Evolutionary conservation across 2,888 invertebrate genomes (phyloP).

Genomic region (Euphydryas editha): DNA sequence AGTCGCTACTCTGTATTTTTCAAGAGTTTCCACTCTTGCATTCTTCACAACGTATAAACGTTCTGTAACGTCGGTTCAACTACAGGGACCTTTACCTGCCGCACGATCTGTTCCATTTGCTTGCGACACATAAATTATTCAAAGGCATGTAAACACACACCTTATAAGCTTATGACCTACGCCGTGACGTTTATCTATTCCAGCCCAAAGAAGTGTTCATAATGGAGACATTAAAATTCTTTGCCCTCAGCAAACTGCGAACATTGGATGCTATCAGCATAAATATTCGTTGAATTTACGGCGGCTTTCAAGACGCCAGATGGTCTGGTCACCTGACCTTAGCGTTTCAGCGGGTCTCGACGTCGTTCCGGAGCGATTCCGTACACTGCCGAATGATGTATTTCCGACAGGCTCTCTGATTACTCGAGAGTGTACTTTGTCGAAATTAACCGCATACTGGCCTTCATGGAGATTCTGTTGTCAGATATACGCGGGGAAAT

Average conservation of each 20-base stretch:
- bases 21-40: not conserved
- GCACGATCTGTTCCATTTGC: conserved; percentile 43
- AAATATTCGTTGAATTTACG: conserved; percentile 45
- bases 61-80: not conserved
- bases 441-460: conserved; percentile 13
- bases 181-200: conserved; percentile 47
- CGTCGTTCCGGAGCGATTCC: not conserved
- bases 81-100: conserved; percentile 33
- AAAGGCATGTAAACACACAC: conserved; percentile 46
- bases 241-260: conserved; percentile 52
- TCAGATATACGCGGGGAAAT: conserved; percentile 15
- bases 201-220: conserved; percentile 51
- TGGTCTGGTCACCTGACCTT: conserved; percentile 52
- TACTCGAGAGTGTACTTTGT: not conserved
- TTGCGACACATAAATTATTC: conserved; percentile 47
- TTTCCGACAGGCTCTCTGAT: not conserved
- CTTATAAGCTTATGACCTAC: conserved; percentile 47
- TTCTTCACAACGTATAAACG: conserved; percentile 3
- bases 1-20: not conserved
- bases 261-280: conserved; percentile 35
- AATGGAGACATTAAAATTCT: conserved; percentile 72
- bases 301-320: conserved; percentile 58
- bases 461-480: conserved; percentile 3
- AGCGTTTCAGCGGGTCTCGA: conserved; percentile 30
- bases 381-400: not conserved